Percentiles rank a stretch among this genome's conserved stretches.
Evolutionary conservation across 2,797 vertebrate species (phyloP).

Genomic region (Rachycentron canadum): DNA sequence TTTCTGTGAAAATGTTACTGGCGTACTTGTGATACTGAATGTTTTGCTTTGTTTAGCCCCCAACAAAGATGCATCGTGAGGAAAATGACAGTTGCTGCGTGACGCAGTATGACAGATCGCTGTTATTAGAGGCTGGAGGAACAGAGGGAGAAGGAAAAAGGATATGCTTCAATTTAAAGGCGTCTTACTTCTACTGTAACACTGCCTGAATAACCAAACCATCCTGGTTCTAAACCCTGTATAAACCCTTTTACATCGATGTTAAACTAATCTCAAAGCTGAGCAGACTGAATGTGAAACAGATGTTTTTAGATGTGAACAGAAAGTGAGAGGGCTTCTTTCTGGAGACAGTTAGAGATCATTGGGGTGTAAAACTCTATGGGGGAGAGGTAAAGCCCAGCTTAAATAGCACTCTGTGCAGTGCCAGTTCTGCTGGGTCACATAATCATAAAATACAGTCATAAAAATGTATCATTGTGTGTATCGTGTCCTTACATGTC

Average conservation of each 20-base stretch:
- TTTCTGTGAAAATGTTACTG: conserved; percentile 55
- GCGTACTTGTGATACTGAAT: conserved; percentile 48
- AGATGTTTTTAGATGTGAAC: conserved; percentile 73
- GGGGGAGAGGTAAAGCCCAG: conserved; percentile 71
- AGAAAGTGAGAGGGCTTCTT: conserved; percentile 52
- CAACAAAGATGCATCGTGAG: conserved; percentile 45
- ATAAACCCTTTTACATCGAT: conserved; percentile 74
- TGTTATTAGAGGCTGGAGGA: conserved; percentile 55
- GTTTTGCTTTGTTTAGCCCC: conserved; percentile 62
- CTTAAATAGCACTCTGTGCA: conserved; percentile 58
- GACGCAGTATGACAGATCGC: conserved; percentile 39
- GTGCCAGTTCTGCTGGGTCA: conserved; percentile 58
- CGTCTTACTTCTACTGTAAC: conserved; percentile 58
- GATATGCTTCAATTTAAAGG: conserved; percentile 55
- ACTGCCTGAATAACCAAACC: conserved; percentile 64
- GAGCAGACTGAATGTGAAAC: conserved; percentile 76
- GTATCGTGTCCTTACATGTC: conserved; percentile 59
- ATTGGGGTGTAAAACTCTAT: conserved; percentile 72
- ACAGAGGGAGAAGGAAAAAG: conserved; percentile 55
- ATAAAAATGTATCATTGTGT: conserved; percentile 57
- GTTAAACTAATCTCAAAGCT: conserved; percentile 73
- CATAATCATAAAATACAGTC: conserved; percentile 61
- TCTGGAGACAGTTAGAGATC: conserved; percentile 70
- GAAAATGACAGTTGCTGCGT: conserved; percentile 43
- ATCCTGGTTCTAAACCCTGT: conserved; percentile 64